Evolutionary conservation across 2,113 vertebrate genomes (phyloP), one percentile per base, ranked within the genome.

Genomic region (Pseudorhombus dupliciocellatus): DNA sequence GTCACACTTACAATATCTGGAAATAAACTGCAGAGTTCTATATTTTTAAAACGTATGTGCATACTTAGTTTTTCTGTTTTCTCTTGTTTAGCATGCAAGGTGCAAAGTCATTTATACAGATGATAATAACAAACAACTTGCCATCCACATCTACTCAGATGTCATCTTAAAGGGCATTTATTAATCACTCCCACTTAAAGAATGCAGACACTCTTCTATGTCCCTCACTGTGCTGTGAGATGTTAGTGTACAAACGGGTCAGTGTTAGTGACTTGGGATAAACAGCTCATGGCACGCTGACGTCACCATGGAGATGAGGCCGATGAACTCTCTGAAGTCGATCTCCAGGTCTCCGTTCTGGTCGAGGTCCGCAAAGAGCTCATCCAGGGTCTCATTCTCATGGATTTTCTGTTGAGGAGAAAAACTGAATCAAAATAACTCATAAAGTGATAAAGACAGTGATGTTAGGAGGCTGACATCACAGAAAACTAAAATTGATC

Each of bases 231-330:
- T 31, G 3, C 26, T 20, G 40, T 71, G 21, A 62, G 18, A 37
- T 6, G 53, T 64, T 12, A 1, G 14, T 40, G 7, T 0, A 70
- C 34, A 66, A 26, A 21, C 16, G 40, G 44, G 69, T 55, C 73
- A 79, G n/a, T 77, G 8, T 9, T 68, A 28, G 4, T 54, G 31
- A 4, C 10, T 70, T 30, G 84, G 74, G 26, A 8, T 7, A 63
- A 89, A 89, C 63, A 91, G 71, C 58, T 87, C 81, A 6, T 93
- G 83, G 46, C 91, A 93, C 8, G 91, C 89, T 24, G 92, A 91
- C 12, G 92, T 93, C 10, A 94, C 90, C 92, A 93, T 94, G 78
- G 92, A 89, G 26, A 93, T 79, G 51, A 93, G 82, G n/a, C 82
- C 22, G 20, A 90, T 81, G 75, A 93, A 94, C 84, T 93, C 93